Base-by-base conservation (phyloP, 2,888 invertebrate genomes). In the Lepidochitona cinerea region DNA sequence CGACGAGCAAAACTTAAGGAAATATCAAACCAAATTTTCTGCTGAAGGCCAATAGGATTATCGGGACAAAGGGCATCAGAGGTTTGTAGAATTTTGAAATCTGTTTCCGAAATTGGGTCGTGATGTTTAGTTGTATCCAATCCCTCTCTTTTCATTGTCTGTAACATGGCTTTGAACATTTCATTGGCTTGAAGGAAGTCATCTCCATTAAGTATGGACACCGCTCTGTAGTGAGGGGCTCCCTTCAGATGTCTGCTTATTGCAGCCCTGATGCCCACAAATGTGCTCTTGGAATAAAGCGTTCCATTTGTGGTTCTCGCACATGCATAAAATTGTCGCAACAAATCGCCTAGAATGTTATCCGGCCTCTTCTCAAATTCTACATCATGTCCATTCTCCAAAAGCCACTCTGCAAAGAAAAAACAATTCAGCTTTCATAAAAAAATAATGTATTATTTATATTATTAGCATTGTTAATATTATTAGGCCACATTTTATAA, bases 1-100 rank as follows among this genome's bases (percentile, higher is more conserved):
- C 75, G 32, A 1, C 73, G n/a, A 14, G 70, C 73, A 65, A 75
- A 73, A 35, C 70, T 64, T 14, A 73, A 6, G n/a, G 73, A 64
- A 23, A 73, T 41, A n/a, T 73, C 75, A 68, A 73, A 75, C 75
- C 73, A 73, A 1, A 71, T 68, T 49, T 75, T 75, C 54, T 53
- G 67, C 54, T 71, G 71, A 5, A 73, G 59, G 6, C 49, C 12
- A 26, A 26, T 59, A 6, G 75, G 73, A 23, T 36, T 68, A 9
- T 52, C 1, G 0, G 33, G 49, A 23, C 35, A 70, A 0, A 75
- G 33, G 1, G 68, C 73, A 36, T 49, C 71, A 7, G 73, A 71
- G 26, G 35, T 26, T 32, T 67, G 4, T 0, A 75, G 37, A 37
- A 36, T 67, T 23, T 68, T 1, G 35, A 67, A 49, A 33, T 72